Conservation (phyloP, 2,797 vertebrate species). For the Synanceia verrucosa region DNA sequence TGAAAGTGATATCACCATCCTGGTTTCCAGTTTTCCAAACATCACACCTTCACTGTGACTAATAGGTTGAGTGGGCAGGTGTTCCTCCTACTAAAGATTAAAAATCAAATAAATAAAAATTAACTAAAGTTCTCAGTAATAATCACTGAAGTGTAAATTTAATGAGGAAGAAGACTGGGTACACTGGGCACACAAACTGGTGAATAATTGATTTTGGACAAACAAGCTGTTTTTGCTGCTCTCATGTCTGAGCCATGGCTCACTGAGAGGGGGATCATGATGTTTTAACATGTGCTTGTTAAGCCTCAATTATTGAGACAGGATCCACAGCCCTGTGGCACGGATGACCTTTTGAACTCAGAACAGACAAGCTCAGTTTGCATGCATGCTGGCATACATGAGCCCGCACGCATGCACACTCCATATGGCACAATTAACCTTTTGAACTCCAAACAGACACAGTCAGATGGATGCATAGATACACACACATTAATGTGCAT, state of each 20-base stretch:
- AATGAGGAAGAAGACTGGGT: background rate
- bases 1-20: background rate
- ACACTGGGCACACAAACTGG: constrained; percentile 28
- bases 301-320: constrained; percentile 73
- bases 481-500: constrained; percentile 8
- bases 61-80: constrained; percentile 47
- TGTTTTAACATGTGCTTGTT: constrained; percentile 71
- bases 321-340: constrained; percentile 57
- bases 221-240: constrained; percentile 55
- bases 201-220: constrained; percentile 64
- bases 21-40: constrained; percentile 3
- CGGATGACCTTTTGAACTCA: constrained; percentile 66
- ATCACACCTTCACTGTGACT: constrained; percentile 38
- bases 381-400: constrained; percentile 59
- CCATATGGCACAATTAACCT: constrained; percentile 70
- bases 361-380: constrained; percentile 48
- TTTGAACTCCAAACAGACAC: constrained; percentile 65
- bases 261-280: constrained; percentile 47
- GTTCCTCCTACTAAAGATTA: constrained; percentile 12
- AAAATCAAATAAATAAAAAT: background rate
- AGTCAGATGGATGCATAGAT: constrained; percentile 22
- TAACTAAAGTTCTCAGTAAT: background rate
- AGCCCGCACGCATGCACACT: constrained; percentile 49
- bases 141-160: background rate
- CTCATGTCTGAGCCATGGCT: constrained; percentile 44